Percentiles rank a stretch among this genome's conserved stretches.
Conservation (phyloP, 1,140 invertebrate species). For the Drosophila malerkotliana region DNA sequence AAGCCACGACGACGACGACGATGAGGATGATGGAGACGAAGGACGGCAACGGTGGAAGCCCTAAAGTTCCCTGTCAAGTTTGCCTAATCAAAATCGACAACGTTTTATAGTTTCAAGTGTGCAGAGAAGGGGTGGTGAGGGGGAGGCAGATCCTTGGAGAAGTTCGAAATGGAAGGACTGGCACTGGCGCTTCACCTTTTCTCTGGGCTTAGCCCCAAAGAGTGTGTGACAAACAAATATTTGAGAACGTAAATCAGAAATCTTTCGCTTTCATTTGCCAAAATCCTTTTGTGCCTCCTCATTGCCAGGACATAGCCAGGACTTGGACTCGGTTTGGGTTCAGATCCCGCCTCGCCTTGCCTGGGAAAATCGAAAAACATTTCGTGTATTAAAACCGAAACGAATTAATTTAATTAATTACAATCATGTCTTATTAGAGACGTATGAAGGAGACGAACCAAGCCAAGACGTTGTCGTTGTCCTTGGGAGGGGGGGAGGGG, state of each 20-base stretch:
- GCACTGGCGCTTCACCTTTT: slow-evolving; percentile 12
- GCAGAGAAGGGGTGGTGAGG: neutral
- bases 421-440: slow-evolving; percentile 84
- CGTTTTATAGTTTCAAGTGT: slow-evolving; percentile 72
- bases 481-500: slow-evolving; percentile 5
- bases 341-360: slow-evolving; percentile 3
- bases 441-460: slow-evolving; percentile 64
- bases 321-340: too few relatives aligned
- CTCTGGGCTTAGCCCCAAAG: slow-evolving; percentile 3
- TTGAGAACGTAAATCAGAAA: slow-evolving; percentile 81
- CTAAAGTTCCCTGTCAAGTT: slow-evolving; percentile 76
- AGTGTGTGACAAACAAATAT: slow-evolving; percentile 81
- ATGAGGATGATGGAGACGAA: neutral
- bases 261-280: slow-evolving; percentile 80
- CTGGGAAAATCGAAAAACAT: slow-evolving; percentile 81
- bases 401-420: slow-evolving; percentile 84
- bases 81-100: slow-evolving; percentile 81
- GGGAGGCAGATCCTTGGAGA: slow-evolving; percentile 1
- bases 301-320: too few relatives aligned
- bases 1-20: slow-evolving; percentile 63
- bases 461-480: slow-evolving; percentile 19
- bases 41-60: neutral
- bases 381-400: slow-evolving; percentile 84
- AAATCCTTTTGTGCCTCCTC: slow-evolving; percentile 70
- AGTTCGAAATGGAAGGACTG: neutral